phyloP scores from a whole-genome alignment of 2,797 vertebrate genomes.

The Amphiprion clarkii region DNA sequence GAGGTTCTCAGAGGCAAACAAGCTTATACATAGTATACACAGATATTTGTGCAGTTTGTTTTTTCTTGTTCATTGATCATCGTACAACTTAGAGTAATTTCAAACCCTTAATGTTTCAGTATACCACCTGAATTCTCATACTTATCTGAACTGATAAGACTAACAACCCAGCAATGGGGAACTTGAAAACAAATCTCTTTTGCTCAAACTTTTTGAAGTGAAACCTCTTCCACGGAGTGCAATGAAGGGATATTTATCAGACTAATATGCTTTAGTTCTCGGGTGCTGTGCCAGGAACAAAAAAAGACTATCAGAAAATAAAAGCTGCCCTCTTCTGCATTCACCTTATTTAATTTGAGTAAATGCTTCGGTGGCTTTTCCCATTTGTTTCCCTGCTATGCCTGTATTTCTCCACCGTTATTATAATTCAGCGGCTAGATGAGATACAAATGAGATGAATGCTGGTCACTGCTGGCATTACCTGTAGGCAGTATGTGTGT shows the following conservation, averaged over 20 bases:
- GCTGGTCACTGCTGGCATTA: slow-evolving; percentile 51
- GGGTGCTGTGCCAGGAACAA: slow-evolving; percentile 24
- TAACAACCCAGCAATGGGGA: slow-evolving; percentile 21
- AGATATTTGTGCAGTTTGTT: slow-evolving; percentile 3
- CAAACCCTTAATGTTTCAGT: slow-evolving; percentile 10
- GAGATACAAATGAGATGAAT: slow-evolving; percentile 64
- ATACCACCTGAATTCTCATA: slow-evolving; percentile 5
- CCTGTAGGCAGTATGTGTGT: slow-evolving; percentile 42
- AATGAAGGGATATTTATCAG: slow-evolving; percentile 40
- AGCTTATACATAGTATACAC: not conserved
- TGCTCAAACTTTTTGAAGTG: slow-evolving; percentile 9
- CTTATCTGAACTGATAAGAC: slow-evolving; percentile 5
- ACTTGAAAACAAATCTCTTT: slow-evolving; percentile 16
- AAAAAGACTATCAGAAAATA: slow-evolving; percentile 33
- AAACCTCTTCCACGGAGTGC: slow-evolving; percentile 25
- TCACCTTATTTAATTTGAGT: slow-evolving; percentile 55
- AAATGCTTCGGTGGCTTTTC: slow-evolving; percentile 43
- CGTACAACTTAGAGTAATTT: slow-evolving; percentile 10
- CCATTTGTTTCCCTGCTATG: slow-evolving; percentile 48
- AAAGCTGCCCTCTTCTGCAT: slow-evolving; percentile 31
- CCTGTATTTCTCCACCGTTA: slow-evolving; percentile 39
- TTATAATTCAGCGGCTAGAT: slow-evolving; percentile 60
- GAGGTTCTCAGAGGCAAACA: slow-evolving; percentile 17
- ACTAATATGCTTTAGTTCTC: slow-evolving; percentile 37
- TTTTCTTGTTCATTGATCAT: slow-evolving; percentile 18